phyloP scores from a whole-genome alignment of 1,140 invertebrate species.

The Eulimnadia texana region DNA sequence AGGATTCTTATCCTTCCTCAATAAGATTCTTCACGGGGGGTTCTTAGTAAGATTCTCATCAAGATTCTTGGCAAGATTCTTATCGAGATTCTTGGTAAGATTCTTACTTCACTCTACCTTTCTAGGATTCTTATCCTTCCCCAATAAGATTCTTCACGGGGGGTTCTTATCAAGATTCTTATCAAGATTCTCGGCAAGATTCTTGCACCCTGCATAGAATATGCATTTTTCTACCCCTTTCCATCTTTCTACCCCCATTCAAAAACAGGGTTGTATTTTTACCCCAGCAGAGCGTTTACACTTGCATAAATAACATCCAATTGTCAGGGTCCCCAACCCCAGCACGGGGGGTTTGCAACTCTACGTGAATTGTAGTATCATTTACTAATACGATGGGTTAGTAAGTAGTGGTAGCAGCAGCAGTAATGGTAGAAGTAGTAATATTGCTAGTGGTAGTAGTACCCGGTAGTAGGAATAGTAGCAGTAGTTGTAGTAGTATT shows the following conservation, averaged over 20 bases:
- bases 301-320: background rate
- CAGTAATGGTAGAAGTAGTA: too few species aligned
- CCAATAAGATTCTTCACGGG: background rate
- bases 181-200: background rate
- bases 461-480: too few species aligned
- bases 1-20: background rate
- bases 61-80: background rate
- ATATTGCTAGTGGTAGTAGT: too few species aligned
- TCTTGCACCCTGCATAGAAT: too few species aligned
- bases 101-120: too few species aligned
- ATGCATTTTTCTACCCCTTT: too few species aligned
- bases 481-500: too few species aligned
- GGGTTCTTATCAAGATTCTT: background rate
- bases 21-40: background rate
- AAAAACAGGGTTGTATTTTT: background rate
- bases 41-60: background rate
- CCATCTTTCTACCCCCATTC: too few species aligned
- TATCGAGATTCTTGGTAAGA: too few species aligned
- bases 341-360: background rate
- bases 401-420: too few species aligned
- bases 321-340: background rate
- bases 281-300: background rate
- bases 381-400: too few species aligned
- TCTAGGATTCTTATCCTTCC: background rate
- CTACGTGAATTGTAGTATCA: background rate